Base-by-base conservation (phyloP, 2,113 vertebrate genomes). In the Rostratula benghalensis region DNA sequence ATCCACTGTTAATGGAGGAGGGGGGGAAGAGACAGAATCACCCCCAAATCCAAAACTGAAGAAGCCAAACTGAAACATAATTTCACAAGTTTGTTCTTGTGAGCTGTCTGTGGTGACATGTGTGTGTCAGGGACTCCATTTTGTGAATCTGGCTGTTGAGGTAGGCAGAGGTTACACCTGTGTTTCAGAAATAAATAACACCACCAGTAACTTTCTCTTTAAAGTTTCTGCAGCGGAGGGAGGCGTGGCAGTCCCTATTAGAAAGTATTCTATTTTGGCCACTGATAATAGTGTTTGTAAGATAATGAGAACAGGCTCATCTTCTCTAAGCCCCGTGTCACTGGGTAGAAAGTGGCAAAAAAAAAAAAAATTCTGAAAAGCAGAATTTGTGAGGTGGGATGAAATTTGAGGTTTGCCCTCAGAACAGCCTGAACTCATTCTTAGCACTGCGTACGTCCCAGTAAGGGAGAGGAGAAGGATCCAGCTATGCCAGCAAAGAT, bases 101-200 rank as follows among this genome's bases (percentile, higher is more conserved):
- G 51, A 80, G 27, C 43, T 54, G 27, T 43, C n/a, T 61, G 21
- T 28, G 64, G 4, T 64, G 25, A 79, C 59, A 31, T 41, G 19
- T 60, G 6, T 48, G 13, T 89, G 31, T 56, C 56, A 41, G 33
- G 90, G 92, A 69, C 95, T 90, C 92, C 83, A 89, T 94, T 86
- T 90, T 93, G 69, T 90, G 87, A 77, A 23, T 33, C 46, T 63
- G 61, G 20, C 28, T 68, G 28, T 68, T 67, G 46, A 75, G 43
- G 28, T 57, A 70, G 65, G 20, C 39, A 64, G 73, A 83, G 13
- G 35, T 51, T 87, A 10, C 27, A 19, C 14, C 3, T 27, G 18
- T 13, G 1, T 80, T 71, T 74, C 79, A 68, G 57, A 89, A 19
- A 51, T 46, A 13, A 21, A 2, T 64, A 31, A 19, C 6, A 1